phyloP scores from a whole-genome alignment of 2,888 invertebrate genomes.

The Amaurobius ferox region DNA sequence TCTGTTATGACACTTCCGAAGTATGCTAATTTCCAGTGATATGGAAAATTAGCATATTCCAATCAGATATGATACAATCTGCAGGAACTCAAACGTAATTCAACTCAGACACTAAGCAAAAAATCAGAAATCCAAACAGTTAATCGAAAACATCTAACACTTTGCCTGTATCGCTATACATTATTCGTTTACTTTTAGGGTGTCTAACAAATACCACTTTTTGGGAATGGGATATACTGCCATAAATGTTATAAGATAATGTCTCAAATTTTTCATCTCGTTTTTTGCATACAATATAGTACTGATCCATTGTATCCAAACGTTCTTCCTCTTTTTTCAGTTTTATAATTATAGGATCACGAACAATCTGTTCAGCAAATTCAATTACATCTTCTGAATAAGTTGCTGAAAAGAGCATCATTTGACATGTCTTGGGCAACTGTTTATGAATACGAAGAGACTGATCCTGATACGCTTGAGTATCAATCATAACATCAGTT shows the following conservation, averaged over 20 bases:
- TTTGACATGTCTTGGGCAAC: slow-evolving; percentile 88
- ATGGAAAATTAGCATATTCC: no score
- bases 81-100: no score
- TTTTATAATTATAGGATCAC: slow-evolving; percentile 87
- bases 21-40: no score
- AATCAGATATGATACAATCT: no score
- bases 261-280: slow-evolving; percentile 94
- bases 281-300: slow-evolving; percentile 91
- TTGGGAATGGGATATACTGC: slow-evolving; percentile 96
- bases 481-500: slow-evolving; percentile 99
- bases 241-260: slow-evolving; percentile 96
- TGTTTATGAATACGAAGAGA: slow-evolving; percentile 94
- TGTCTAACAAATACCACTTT: no score
- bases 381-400: slow-evolving; percentile 95
- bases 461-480: slow-evolving; percentile 98
- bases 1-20: no score
- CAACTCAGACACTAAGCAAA: no score
- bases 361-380: slow-evolving; percentile 95
- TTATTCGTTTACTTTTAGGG: no score
- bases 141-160: no score
- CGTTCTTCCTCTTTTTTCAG: slow-evolving; percentile 90
- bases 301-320: slow-evolving; percentile 97
- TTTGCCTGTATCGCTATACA: no score
- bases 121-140: no score
- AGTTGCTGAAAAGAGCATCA: slow-evolving; percentile 99